Evolutionary conservation across 2,113 vertebrate genomes (phyloP), one percentile per base, ranked within the genome.

Genomic region (Bathybates hornii): DNA sequence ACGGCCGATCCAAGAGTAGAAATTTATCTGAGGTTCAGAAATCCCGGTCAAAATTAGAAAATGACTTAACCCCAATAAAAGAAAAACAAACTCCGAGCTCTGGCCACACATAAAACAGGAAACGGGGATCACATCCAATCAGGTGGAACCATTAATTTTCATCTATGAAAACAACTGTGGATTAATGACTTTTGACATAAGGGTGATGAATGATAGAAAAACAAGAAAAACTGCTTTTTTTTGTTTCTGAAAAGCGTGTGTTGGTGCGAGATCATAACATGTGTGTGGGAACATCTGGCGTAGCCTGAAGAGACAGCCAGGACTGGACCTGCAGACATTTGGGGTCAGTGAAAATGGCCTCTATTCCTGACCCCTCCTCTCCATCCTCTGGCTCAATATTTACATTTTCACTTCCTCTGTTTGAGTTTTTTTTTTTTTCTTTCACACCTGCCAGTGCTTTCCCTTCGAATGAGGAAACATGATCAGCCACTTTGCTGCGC

Each of bases 121-220:
- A 97, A 88, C 89, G 87, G 88, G 82, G 96, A 92, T 97, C 97
- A 96, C 92, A 95, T 86, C 94, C 95, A 97, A 95, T 97, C 94
- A 96, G 88, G 86, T 89, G 90, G 71, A 86, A 82, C 89, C 89
- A 97, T 98, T 97, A 91, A 97, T 97, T 90, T 80, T 89, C 89
- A 93, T 94, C 94, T 94, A 94, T 94, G 90, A 96, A 97, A 97
- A 97, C 92, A 96, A 96, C 95, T 89, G 90, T 90, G 92, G 91
- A 93, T 29, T 53, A 94, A 95, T 93, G 95, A 96, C 95, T 96
- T 96, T 84, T 97, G 97, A 97, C 96, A 96, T 90, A 45, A 5
- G 84, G 80, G 96, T 97, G 96, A 97, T 95, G 93, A 96, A 97
- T 96, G 95, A 92, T 94, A 90, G 87, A 86, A 96, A 97, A 97